Evolutionary conservation across 1,140 invertebrate species (phyloP).

Genomic region (Megalonaias nervosa): DNA sequence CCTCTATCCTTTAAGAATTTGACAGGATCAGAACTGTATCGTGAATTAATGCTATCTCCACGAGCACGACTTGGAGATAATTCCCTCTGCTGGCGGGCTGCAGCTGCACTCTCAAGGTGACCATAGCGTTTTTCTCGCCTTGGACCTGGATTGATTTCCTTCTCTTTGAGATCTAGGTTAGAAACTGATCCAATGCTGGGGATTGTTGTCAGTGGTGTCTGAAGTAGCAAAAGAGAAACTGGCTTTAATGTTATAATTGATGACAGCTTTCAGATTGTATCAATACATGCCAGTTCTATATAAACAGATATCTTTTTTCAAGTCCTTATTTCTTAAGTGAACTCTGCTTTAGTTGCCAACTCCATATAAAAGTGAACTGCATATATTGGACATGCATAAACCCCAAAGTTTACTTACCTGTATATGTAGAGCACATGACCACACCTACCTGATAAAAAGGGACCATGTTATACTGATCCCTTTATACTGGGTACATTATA

Average conservation of each 20-base stretch:
- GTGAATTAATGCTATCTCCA: conserved; percentile 77
- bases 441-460: too few relatives aligned
- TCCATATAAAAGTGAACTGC: too few relatives aligned
- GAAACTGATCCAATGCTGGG: conserved; percentile 5
- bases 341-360: too few relatives aligned
- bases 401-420: too few relatives aligned
- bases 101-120: conserved; percentile 68
- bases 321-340: too few relatives aligned
- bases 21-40: conserved; percentile 82
- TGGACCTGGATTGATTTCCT: conserved; percentile 28
- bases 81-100: conserved; percentile 58
- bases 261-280: background rate
- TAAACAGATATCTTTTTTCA: too few relatives aligned
- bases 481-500: too few relatives aligned
- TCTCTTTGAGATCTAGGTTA: conserved; percentile 44
- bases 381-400: too few relatives aligned
- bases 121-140: conserved; percentile 69
- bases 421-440: too few relatives aligned
- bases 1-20: conserved; percentile 73
- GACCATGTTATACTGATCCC: too few relatives aligned
- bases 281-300: background rate
- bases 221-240: conserved; percentile 26
- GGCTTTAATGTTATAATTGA: background rate
- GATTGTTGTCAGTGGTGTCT: conserved; percentile 27
- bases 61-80: conserved; percentile 73